These are phyloP conservation scores for Gadopsis marmoratus DNA, from an alignment of 2,797 vertebrate species.

Conservation along the genomic window DNA sequence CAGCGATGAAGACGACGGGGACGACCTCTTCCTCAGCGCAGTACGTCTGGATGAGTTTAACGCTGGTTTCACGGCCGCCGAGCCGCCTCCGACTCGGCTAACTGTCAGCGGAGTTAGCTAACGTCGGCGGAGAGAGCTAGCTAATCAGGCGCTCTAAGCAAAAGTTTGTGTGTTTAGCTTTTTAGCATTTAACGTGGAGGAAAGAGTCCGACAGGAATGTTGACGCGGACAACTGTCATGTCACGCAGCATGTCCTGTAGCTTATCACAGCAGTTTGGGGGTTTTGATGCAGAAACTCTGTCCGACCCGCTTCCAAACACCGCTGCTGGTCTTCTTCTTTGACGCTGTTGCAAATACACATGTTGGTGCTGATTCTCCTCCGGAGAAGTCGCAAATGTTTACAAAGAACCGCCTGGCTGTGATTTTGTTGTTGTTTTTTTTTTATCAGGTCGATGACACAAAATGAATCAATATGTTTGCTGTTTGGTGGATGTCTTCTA, in stretches of 20 bases:
- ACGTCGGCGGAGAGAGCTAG: conserved; percentile 50
- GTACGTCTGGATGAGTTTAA: conserved; percentile 59
- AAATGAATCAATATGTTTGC: not conserved
- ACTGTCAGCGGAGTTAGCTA: conserved; percentile 33
- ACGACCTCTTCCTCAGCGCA: conserved; percentile 77
- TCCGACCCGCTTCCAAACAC: not conserved
- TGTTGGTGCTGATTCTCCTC: conserved; percentile 5
- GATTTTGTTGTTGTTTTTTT: no score
- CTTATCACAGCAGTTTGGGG: not conserved
- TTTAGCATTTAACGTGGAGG: not conserved
- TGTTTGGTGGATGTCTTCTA: not conserved
- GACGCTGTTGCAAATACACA: conserved; percentile 3
- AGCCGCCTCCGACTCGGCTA: conserved; percentile 7
- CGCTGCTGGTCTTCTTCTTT: not conserved
- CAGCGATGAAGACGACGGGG: conserved; percentile 77
- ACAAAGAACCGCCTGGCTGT: not conserved
- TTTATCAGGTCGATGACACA: no score
- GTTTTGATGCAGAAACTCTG: not conserved
- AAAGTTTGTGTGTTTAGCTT: conserved; percentile 49
- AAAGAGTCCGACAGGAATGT: not conserved
- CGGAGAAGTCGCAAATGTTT: conserved; percentile 6
- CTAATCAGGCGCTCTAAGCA: conserved; percentile 42
- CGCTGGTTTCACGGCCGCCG: conserved; percentile 8
- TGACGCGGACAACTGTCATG: not conserved
- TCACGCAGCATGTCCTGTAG: not conserved